Evolutionary conservation across 2,113 vertebrate species (phyloP), one percentile per base, ranked within the genome.

Genomic region (Struthio camelus): DNA sequence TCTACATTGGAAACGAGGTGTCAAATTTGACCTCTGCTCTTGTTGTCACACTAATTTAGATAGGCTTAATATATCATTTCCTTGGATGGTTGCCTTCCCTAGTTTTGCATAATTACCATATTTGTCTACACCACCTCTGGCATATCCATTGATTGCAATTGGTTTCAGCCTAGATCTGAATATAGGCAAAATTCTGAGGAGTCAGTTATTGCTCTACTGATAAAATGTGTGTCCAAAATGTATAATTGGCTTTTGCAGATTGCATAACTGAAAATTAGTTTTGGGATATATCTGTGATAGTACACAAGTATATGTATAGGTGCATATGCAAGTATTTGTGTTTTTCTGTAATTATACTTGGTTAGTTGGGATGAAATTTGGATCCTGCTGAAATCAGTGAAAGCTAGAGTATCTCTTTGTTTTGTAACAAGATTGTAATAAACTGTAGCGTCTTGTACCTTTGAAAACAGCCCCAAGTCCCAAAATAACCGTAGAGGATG

Each of bases 81-180:
- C 86, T 79, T 90, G 61, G 80, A 81, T 79, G 80, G 61, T 46
- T 66, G 69, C 77, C 83, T 89, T 86, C n/a, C 6, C 48, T 89
- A 9, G n/a, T 64, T 96, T 87, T 92, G 56, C 69, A 89, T 95
- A 92, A 94, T 87, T 92, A 70, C 38, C 66, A 79, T 79, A 91
- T 92, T 89, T 79, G 25, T 76, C 72, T 89, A 56, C 25, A 22
- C 20, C 38, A 81, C 72, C 51, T 94, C 61, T 79, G 28, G 25
- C 9, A 3, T 56, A 40, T 46, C 51, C 95, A 89, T 92, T 7
- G 3, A 65, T 91, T 95, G 87, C 84, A 79, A 81, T 90, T 7
- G 4, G 23, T 70, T 88, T 86, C 56, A 76, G 48, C 30, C 44
- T 92, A n/a, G 51, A 23, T 87, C 44, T 92, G 86, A 90, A 86